Base-by-base conservation (phyloP, 1,140 invertebrate species). In the Mya arenaria region DNA sequence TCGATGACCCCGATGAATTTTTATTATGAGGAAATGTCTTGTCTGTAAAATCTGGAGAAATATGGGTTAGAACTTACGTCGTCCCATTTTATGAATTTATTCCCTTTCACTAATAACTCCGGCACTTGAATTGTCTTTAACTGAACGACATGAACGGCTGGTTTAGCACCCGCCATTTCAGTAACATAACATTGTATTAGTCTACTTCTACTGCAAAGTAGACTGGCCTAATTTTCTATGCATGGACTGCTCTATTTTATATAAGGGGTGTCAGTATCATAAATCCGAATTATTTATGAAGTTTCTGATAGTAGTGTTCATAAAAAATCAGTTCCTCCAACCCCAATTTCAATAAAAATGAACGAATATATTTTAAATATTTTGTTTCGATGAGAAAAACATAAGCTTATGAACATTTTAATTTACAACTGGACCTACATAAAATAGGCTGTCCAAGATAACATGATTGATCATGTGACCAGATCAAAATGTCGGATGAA, bases 11-110 rank as follows among this genome's bases (percentile, higher is more conserved):
- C 41, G 58, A 62, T 41, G 56, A 44, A 30, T 30, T n/a, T n/a
- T n/a, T n/a, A 60, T 62, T 1, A 44, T 44, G 44, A 32, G 13
- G 66, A 69, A 69, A 39, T 32, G 6, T 19, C 32, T 30, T 39
- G 55, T 55, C 19, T 17, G 30, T 23, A 48, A 36, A 78, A 63
- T 8, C 13, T 44, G 19, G 17, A 5, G 41, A 30, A 37, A 3
- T 52, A 34, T 36, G 23, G 4, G 4, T 6, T 58, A 60, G 48
- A 60, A 94, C 94, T 94, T 94, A 98, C 98, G 95, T 99, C 98
- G 92, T 98, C 97, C 97, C 97, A 99, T 94, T 97, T 98, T 89
- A 99, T 95, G 93, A 98, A 98, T 93, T 99, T 99, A 91, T 98
- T 97, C 41, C 98, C 98, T 86, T 96, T 96, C 90, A 96, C 95